phyloP scores from a whole-genome alignment of 2,888 invertebrate species.

The Drosophila mimetica region DNA sequence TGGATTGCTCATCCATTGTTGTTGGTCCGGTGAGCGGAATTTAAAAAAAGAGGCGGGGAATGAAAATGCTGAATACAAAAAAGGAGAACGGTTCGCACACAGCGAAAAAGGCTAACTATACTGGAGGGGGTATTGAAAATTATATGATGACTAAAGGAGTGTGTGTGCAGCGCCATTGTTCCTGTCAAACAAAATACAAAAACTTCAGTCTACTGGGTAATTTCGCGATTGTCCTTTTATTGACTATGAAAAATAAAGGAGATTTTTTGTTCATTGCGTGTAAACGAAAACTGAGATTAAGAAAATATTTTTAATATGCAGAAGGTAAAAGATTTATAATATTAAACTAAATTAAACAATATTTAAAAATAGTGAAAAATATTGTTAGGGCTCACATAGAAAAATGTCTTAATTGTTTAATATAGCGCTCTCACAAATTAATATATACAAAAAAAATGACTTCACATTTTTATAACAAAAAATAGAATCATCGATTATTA shows the following conservation, averaged over 20 bases:
- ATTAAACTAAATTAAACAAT: too few relatives aligned
- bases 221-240: constrained; percentile 9
- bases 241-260: not conserved
- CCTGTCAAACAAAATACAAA: constrained; percentile 33
- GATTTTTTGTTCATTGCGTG: constrained; percentile 11
- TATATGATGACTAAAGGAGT: constrained; percentile 28
- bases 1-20: constrained; percentile 43
- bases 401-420: too few relatives aligned
- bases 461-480: too few relatives aligned
- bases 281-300: not conserved
- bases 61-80: constrained; percentile 27
- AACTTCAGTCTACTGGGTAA: not conserved
- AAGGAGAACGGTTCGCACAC: constrained; percentile 17
- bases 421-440: too few relatives aligned
- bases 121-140: constrained; percentile 28
- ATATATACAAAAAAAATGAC: too few relatives aligned
- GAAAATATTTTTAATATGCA: not conserved
- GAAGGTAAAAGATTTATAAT: too few relatives aligned
- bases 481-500: too few relatives aligned
- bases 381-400: too few relatives aligned
- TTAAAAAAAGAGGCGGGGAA: constrained; percentile 13
- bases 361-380: too few relatives aligned
- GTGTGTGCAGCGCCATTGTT: constrained; percentile 28
- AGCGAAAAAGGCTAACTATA: constrained; percentile 23
- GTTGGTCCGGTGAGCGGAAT: constrained; percentile 19